Conservation (phyloP, 2,888 invertebrate species). For the Eueremaeus valkanovi region DNA sequence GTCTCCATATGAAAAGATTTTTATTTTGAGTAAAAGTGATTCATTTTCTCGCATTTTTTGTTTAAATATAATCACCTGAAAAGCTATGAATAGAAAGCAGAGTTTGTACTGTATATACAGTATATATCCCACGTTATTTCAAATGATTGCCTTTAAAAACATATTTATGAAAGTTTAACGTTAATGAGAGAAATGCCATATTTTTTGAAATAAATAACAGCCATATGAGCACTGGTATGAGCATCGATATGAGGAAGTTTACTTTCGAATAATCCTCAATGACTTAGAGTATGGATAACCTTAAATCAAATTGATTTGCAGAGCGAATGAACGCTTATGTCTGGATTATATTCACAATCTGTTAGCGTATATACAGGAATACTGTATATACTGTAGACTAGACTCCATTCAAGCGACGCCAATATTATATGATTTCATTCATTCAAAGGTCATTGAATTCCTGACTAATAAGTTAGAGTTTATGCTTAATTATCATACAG, state of each 20-base stretch:
- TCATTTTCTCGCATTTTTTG: no score
- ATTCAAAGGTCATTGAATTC: constrained; percentile 6
- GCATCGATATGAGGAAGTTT: background rate
- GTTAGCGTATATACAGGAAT: background rate
- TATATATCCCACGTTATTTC: background rate
- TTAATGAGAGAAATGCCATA: background rate
- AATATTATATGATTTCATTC: background rate
- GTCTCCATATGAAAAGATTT: background rate
- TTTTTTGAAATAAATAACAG: background rate
- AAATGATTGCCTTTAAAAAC: no score
- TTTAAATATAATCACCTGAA: background rate
- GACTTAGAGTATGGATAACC: background rate
- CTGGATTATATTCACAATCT: background rate
- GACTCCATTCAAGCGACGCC: background rate
- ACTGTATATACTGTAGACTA: background rate
- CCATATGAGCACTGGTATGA: background rate
- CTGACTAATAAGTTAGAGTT: background rate
- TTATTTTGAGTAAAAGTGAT: background rate
- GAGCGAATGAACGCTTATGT: constrained; percentile 13
- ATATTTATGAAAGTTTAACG: background rate
- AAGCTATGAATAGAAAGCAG: background rate
- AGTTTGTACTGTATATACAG: background rate
- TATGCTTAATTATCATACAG: background rate
- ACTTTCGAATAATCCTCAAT: background rate
- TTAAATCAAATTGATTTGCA: constrained; percentile 16